Base-by-base conservation (phyloP, 2,113 vertebrate species). In the Astur gentilis region DNA sequence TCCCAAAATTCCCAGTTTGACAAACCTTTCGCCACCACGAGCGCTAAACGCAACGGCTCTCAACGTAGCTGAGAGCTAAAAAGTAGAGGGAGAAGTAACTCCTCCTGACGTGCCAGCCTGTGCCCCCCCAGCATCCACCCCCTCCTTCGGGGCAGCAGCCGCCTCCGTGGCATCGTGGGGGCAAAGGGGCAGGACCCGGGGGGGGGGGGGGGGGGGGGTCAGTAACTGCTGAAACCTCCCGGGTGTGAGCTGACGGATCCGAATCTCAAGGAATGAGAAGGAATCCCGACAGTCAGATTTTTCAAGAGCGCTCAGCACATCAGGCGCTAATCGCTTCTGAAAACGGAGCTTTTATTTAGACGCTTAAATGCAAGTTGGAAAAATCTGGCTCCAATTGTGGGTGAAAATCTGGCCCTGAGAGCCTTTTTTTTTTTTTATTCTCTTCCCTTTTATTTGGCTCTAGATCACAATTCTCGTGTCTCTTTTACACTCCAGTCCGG, bases 1-100 rank as follows among this genome's bases (percentile, higher is more conserved):
- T 15, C 65, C 44, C 4, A 0, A 9, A 55, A 54, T 40, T 14
- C 82, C 81, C 57, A 7, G 3, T 7, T 15, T 1, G 16, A 44
- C 16, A 42, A 78, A 32, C 15, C 14, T 36, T 32, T 18, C 2
- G 0, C 16, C 16, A 0, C 13, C 25, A 18, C 10, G 0, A 29
- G 50, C 50, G 6, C n/a, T 2, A 1, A 47, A 36, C 4, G 0
- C 31, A 5, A 5, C 0, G 0, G 6, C 13, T 80, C 72, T 22
- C 67, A 10, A 8, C 0, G 0, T 42, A 17, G 25, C 9, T 0
- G 11, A 12, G 23, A 52, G 61, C 47, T 45, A 29, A 10, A 32
- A 49, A 26, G 6, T 0, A 16, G 16, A 4, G 80, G 40, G 38
- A 52, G 6, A 3, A 61, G 19, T 1, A 23, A 42, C 38, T 8